Evolutionary conservation across 2,888 invertebrate genomes (phyloP).

Genomic region (Priocnemis perturbator): DNA sequence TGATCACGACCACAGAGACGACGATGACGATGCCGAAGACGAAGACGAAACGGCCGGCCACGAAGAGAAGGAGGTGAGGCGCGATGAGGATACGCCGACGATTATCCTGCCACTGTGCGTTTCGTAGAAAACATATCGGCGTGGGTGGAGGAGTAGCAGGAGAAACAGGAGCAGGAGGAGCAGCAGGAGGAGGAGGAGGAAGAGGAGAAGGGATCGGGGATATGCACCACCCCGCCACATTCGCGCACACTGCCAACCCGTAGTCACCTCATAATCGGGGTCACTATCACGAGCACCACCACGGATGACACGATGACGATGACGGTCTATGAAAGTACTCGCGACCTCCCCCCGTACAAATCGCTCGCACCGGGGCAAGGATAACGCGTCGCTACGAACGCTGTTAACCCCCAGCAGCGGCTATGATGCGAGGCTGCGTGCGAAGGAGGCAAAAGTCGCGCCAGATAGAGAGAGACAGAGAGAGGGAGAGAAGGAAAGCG

Average conservation of each 20-base stretch:
- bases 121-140: slow-evolving; percentile 1
- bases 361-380: no score
- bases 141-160: neutral
- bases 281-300: neutral
- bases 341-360: no score
- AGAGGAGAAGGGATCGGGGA: neutral
- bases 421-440: neutral
- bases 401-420: no score
- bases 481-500: neutral
- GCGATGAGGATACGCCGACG: neutral
- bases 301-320: neutral
- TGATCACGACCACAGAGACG: no score
- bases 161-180: neutral
- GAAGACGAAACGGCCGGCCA: neutral
- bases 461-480: neutral
- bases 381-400: no score
- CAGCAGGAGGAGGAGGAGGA: neutral
- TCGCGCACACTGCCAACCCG: neutral
- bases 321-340: neutral
- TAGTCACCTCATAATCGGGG: slow-evolving; percentile 6
- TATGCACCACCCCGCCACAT: neutral
- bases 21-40: no score
- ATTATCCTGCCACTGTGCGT: slow-evolving; percentile 6
- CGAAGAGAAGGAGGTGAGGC: neutral
- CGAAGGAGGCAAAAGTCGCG: neutral